A percentile compares a stretch with the other conserved stretches of the same genome.
Conservation (phyloP, 2,888 invertebrate species). For the Hydriomena furcata region DNA sequence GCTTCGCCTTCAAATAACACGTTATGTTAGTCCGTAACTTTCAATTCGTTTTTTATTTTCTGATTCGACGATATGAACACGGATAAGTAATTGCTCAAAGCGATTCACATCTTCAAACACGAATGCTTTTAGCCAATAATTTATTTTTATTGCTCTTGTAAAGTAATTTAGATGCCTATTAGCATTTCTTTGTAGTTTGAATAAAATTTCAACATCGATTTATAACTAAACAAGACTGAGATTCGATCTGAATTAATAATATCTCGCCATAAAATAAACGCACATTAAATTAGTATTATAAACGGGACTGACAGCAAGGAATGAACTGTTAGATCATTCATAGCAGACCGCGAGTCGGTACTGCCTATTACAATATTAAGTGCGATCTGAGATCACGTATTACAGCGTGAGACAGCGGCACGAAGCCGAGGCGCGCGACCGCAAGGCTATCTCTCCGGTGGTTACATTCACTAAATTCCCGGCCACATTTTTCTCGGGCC, state of each 20-base stretch:
- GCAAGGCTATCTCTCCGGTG: slow-evolving; percentile 66
- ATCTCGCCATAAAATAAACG: slow-evolving; percentile 15
- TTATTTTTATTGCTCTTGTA: slow-evolving; percentile 35
- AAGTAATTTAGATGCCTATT: slow-evolving; percentile 29
- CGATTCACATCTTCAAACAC: slow-evolving; percentile 48
- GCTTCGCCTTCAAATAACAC: slow-evolving; percentile 49
- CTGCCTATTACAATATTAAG: slow-evolving; percentile 68
- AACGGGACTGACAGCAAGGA: slow-evolving; percentile 26
- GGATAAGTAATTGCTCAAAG: slow-evolving; percentile 61
- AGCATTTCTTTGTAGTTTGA: slow-evolving; percentile 22
- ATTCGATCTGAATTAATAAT: slow-evolving; percentile 22
- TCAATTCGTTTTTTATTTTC: slow-evolving; percentile 59
- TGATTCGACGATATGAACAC: slow-evolving; percentile 58
- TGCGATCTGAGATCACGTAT: slow-evolving; percentile 67
- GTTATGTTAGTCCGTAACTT: slow-evolving; percentile 56
- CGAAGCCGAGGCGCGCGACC: slow-evolving; percentile 55
- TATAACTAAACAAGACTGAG: slow-evolving; percentile 16
- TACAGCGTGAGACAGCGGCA: slow-evolving; percentile 56
- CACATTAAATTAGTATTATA: slow-evolving; percentile 28
- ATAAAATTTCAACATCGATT: slow-evolving; percentile 23
- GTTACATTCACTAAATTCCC: slow-evolving; percentile 80
- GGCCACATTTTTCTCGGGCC: slow-evolving; percentile 77
- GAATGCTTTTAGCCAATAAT: slow-evolving; percentile 38
- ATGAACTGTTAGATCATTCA: slow-evolving; percentile 48
- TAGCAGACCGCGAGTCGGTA: slow-evolving; percentile 39